Percentiles rank a stretch among this genome's conserved stretches.
These are phyloP conservation scores for Psephotus haematonotus DNA, from an alignment of 2,113 vertebrate species.

Conservation along the genomic window DNA sequence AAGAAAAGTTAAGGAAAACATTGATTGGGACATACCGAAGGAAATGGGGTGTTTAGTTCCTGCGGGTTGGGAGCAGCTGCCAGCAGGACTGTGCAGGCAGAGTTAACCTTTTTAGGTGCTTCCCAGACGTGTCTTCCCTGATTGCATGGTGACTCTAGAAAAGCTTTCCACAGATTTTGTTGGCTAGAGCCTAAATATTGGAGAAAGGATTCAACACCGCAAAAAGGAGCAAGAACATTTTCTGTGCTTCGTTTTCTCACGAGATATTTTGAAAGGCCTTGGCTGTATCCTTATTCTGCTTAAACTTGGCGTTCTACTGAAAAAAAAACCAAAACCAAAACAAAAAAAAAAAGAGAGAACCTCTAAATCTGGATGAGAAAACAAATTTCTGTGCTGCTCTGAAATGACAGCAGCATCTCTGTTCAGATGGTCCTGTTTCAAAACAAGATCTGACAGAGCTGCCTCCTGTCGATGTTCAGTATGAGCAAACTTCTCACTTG, in stretches of 20 bases:
- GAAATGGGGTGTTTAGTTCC: background rate
- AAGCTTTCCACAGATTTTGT: rapidly evolving
- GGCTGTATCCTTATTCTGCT: background rate
- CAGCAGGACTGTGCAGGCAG: background rate
- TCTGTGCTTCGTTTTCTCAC: background rate
- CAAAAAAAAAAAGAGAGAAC: background rate
- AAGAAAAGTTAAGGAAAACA: background rate
- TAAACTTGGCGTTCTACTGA: background rate
- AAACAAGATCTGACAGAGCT: background rate
- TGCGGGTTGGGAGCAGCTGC: background rate
- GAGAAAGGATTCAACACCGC: background rate
- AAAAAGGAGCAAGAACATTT: background rate
- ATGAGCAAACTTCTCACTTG: background rate
- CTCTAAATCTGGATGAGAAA: background rate
- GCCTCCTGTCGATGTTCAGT: background rate
- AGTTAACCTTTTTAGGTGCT: background rate
- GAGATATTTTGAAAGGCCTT: background rate
- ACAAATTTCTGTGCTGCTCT: background rate
- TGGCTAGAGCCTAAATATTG: background rate
- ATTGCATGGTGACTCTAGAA: background rate
- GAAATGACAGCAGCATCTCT: background rate
- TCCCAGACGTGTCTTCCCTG: background rate
- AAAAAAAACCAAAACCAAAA: background rate
- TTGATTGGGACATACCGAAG: background rate
- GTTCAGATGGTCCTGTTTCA: background rate